phyloP scores from a whole-genome alignment of 1,140 invertebrate genomes.

The Drosophila setifemur region DNA sequence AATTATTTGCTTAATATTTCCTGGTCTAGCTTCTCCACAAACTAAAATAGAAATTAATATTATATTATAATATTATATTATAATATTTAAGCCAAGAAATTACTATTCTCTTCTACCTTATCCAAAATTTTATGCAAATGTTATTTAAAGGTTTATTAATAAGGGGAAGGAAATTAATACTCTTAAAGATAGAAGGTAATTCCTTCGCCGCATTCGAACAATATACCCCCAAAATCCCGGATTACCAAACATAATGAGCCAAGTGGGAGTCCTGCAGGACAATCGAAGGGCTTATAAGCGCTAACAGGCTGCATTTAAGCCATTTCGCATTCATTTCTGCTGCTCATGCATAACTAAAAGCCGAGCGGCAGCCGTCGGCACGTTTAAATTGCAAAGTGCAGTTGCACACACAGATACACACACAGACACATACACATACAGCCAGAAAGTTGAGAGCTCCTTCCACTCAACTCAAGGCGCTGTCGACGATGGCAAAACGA shows the following conservation, averaged over 20 bases:
- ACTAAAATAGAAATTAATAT: no score
- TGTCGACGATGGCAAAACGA: conserved; percentile 49
- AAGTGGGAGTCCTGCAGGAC: neutral
- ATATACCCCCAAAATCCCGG: no score
- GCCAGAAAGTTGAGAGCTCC: neutral
- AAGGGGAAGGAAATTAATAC: no score
- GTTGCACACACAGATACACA: neutral
- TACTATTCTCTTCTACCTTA: no score
- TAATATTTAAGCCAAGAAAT: no score
- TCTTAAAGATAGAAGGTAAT: no score
- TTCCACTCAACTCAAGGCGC: conserved; percentile 50
- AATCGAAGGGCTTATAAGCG: conserved; percentile 57
- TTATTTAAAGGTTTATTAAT: no score
- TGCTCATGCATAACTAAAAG: conserved; percentile 58
- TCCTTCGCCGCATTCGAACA: no score
- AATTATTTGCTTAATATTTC: no score
- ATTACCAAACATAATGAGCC: neutral
- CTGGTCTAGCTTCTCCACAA: no score
- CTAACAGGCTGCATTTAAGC: conserved; percentile 63
- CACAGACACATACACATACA: neutral
- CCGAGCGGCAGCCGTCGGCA: conserved; percentile 16
- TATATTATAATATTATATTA: no score
- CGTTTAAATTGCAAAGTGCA: conserved; percentile 55
- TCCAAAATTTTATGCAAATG: no score
- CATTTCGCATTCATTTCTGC: conserved; percentile 52